phyloP scores from a whole-genome alignment of 2,797 vertebrate species.

The Lepidocolaptes lacrymiger region DNA sequence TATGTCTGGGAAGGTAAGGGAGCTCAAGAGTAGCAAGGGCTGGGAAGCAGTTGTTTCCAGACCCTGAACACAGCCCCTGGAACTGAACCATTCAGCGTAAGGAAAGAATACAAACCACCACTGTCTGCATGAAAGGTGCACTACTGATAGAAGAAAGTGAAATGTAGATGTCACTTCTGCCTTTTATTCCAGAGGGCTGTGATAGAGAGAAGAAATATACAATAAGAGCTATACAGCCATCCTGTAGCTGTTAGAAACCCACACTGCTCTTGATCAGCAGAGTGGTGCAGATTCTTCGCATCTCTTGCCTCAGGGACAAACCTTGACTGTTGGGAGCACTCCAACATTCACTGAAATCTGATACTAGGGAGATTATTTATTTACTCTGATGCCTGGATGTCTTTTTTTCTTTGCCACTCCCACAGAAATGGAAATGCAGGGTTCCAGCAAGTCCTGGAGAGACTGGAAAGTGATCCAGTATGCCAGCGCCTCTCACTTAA shows the following conservation, averaged over 20 bases:
- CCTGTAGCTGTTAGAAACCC: background rate
- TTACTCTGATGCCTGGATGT: background rate
- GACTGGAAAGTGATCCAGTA: slow-evolving; percentile 87
- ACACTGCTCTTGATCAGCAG: background rate
- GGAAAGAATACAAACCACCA: background rate
- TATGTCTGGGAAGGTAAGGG: background rate
- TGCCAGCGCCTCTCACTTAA: slow-evolving; percentile 95
- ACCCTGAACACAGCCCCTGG: background rate
- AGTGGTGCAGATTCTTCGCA: background rate
- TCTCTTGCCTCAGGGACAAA: background rate
- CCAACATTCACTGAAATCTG: background rate
- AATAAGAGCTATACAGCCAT: background rate
- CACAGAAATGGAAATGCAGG: slow-evolving; percentile 85
- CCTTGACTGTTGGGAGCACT: background rate
- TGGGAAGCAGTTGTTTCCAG: background rate
- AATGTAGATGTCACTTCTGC: background rate
- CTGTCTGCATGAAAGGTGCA: background rate
- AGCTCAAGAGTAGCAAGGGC: background rate
- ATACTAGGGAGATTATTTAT: background rate
- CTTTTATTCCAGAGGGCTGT: background rate
- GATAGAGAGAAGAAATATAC: background rate
- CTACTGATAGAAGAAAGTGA: background rate
- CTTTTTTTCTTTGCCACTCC: background rate
- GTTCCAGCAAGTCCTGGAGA: slow-evolving; percentile 89
- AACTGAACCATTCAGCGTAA: background rate